Evolutionary conservation across 1,140 invertebrate species (phyloP).

Genomic region (Drosophila obscura): DNA sequence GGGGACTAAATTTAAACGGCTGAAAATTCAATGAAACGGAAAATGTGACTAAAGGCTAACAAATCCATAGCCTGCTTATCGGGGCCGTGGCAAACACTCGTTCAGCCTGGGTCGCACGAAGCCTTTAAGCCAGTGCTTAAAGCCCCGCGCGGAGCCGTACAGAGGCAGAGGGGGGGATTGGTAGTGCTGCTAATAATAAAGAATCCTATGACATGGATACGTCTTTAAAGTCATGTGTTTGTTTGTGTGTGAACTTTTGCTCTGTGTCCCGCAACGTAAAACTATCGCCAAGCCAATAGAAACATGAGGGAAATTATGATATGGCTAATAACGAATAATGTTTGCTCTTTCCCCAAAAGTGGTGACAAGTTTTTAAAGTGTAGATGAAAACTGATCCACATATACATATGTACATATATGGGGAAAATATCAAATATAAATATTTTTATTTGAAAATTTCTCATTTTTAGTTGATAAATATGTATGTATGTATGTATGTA

Average conservation of each 20-base stretch:
- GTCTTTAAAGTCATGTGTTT: slow-evolving; percentile 36
- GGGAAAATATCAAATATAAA: no score
- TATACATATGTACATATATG: no score
- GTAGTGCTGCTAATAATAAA: slow-evolving; percentile 32
- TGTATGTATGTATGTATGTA: no score
- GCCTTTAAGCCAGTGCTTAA: slow-evolving; percentile 49
- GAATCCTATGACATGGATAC: slow-evolving; percentile 25
- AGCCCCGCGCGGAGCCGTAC: slow-evolving; percentile 3
- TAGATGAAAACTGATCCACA: no score
- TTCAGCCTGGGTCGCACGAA: slow-evolving; percentile 26
- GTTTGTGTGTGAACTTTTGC: slow-evolving; percentile 3
- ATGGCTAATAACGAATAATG: no score
- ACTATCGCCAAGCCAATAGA: slow-evolving; percentile 20
- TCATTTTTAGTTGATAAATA: no score
- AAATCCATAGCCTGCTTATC: slow-evolving; percentile 73
- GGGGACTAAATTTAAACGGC: slow-evolving; percentile 72
- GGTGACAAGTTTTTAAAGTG: no score
- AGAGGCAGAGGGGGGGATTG: background rate
- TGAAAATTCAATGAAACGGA: slow-evolving; percentile 60
- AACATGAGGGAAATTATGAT: slow-evolving; percentile 6
- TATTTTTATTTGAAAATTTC: no score
- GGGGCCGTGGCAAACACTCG: slow-evolving; percentile 53
- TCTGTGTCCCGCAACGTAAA: background rate
- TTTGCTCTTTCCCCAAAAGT: slow-evolving; percentile 4
- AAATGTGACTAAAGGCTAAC: slow-evolving; percentile 67